Evolutionary conservation across 2,888 invertebrate genomes (phyloP), one percentile per base, ranked within the genome.

Genomic region (Cheiracanthium punctorium): DNA sequence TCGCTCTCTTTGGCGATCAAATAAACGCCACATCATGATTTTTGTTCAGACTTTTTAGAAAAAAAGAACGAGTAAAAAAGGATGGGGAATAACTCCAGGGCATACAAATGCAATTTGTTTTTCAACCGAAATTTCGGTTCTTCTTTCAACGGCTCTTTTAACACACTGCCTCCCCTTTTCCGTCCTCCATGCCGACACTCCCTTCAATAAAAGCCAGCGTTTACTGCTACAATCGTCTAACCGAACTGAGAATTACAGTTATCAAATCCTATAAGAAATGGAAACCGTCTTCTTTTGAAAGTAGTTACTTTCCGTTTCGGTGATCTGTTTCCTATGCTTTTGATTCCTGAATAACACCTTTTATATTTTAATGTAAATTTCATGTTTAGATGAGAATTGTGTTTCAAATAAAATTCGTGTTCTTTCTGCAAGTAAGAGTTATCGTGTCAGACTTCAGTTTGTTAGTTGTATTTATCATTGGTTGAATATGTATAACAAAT

Each of bases 1-100:
- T 65, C 67, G 71, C 43, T 82, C 76, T 76, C 76, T 71, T 82
- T 67, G 64, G 79, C 79, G 58, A 79, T 85, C 84, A 73, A 85
- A 85, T 85, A 85, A 85, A 74, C 84, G 84, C 84, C 84, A 85
- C 79, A 85, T 85, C 84, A 85, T 79, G 84, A 84, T 73, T 85
- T 85, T 85, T 85, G 84, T 70, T 79, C 70, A 52, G 73, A n/a
- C 84, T 74, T 79, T 85, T 79, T 70, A 52, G 79, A 70, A 85
- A 79, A 73, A 64, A 58, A n/a, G n/a, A n/a, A n/a, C n/a, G n/a
- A 75, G 79, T 74, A 74, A 80, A n/a, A n/a, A 58, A 71, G 37
- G 43, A 24, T 71, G 43, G 43, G 67, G 41, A 82, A 71, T 67
- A 72, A 37, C 84, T 77, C 79, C 37, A 73, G 84, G 84, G 79